phyloP scores from a whole-genome alignment of 2,113 vertebrate species.

The Xenopus laevis region DNA sequence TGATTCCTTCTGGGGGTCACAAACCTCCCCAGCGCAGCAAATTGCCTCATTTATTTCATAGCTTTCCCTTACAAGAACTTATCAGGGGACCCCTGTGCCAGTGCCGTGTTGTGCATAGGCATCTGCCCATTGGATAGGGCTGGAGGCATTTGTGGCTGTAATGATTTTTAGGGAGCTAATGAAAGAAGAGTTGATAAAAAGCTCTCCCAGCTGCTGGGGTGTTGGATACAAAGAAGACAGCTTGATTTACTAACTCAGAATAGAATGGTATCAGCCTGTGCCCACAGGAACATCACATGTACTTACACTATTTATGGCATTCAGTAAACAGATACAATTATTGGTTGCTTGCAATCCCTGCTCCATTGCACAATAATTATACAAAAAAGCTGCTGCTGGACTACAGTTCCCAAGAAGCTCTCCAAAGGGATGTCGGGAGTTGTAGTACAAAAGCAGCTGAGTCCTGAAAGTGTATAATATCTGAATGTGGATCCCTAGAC shows the following conservation, averaged over 20 bases:
- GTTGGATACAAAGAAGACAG: constrained; percentile 47
- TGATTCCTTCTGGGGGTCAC: constrained; percentile 24
- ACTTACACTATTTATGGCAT: constrained; percentile 63
- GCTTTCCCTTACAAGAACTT: constrained; percentile 5
- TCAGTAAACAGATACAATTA: constrained; percentile 62
- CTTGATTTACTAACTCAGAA: constrained; percentile 52
- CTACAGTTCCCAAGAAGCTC: too few species aligned
- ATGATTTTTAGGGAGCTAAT: constrained; percentile 44
- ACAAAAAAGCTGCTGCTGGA: constrained; percentile 53
- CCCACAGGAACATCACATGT: constrained; percentile 45
- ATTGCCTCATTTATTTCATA: constrained; percentile 43
- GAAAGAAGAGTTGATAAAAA: constrained; percentile 35
- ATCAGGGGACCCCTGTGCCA: constrained; percentile 2
- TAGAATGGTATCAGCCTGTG: constrained; percentile 52
- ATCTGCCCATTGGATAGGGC: constrained; percentile 40
- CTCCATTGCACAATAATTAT: constrained; percentile 60
- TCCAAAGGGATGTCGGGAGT: too few species aligned
- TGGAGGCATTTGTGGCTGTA: constrained; percentile 49
- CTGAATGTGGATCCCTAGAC: not conserved
- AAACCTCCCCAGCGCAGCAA: constrained; percentile 16
- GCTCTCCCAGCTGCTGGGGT: constrained; percentile 24
- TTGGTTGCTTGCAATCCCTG: constrained; percentile 56
- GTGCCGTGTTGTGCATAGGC: not conserved
- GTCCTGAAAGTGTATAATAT: too few species aligned
- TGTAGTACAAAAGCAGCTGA: too few species aligned